Percentiles rank a stretch among this genome's conserved stretches.
These are phyloP conservation scores for Thymelicus sylvestris DNA, from an alignment of 2,888 invertebrate genomes.

Conservation along the genomic window DNA sequence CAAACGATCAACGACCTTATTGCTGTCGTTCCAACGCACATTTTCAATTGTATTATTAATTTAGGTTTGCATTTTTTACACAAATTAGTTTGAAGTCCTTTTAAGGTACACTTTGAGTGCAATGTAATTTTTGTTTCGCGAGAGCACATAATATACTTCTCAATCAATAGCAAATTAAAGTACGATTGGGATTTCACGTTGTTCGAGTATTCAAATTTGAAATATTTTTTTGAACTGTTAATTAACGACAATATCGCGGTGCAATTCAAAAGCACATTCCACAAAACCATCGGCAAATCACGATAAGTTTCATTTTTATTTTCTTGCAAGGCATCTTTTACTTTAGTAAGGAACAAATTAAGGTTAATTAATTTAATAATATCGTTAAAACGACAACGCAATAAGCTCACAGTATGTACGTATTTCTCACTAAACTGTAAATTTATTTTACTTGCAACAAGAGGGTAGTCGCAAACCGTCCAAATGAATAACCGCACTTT, in stretches of 20 bases:
- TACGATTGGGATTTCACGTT: too few relatives aligned
- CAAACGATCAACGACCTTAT: conserved; percentile 32
- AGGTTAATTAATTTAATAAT: too few relatives aligned
- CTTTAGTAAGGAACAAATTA: too few relatives aligned
- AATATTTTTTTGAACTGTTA: too few relatives aligned
- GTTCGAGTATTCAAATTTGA: too few relatives aligned
- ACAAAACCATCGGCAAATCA: neutral
- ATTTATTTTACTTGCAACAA: neutral
- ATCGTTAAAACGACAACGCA: too few relatives aligned
- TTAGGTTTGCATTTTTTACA: neutral
- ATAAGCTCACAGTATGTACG: too few relatives aligned
- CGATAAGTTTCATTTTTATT: neutral
- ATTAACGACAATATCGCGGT: too few relatives aligned
- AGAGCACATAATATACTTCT: neutral
- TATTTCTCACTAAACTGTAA: neutral
- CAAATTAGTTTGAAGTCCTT: neutral
- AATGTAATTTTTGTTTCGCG: neutral
- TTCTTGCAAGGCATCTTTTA: neutral
- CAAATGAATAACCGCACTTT: neutral
- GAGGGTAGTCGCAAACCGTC: neutral
- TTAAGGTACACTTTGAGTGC: neutral
- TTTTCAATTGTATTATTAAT: conserved; percentile 32
- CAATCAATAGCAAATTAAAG: neutral
- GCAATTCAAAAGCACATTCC: neutral
- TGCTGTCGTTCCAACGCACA: conserved; percentile 37